Evolutionary conservation across 2,797 vertebrate species (phyloP), one percentile per base, ranked within the genome.

Genomic region (Bufotes viridis): DNA sequence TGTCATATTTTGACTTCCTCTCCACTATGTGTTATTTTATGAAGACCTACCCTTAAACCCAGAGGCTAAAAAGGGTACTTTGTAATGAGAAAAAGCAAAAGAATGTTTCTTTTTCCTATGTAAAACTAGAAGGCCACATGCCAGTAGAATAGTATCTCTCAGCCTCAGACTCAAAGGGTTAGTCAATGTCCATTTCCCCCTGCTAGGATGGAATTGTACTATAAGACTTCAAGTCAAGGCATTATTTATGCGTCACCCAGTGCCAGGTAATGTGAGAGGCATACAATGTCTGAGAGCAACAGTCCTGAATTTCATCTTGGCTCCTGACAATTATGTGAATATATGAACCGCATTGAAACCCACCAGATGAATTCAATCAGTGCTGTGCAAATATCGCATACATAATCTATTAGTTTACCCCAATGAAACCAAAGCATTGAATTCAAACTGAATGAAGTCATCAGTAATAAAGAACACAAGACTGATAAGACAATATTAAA

Each of bases 331-430:
- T 92, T 94, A 93, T 51, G 87, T 92, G 94, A 94, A 93, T 92
- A 91, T 93, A 93, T 91, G 93, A 94, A 92, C 92, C 82, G 83
- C 86, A 90, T 94, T 94, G 93, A 93, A 91, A 94, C 92, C 93
- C 93, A 90, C 91, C 95, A 95, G 95, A 95, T 95, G 94, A 96
- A 94, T 95, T 95, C 93, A 95, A 95, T 95, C 94, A 95, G 92
- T 91, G 61, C 85, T 88, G 91, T 92, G 93, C 93, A 95, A 95
- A 95, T 95, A 96, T 93, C 82, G 92, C 95, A 95, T 95, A 93
- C 94, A 96, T 95, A 95, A 95, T 95, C 95, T 95, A 95, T 94
- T 94, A 95, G 94, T 94, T 95, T 95, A 95, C 93, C 92, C 93
- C 92, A 93, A 94, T 94, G 93, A 95, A 95, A 95, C 92, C 51